A percentile compares a stretch with the other conserved stretches of the same genome.
Evolutionary conservation across 2,888 invertebrate genomes (phyloP).

Genomic region (Ischnus inquisitorius): DNA sequence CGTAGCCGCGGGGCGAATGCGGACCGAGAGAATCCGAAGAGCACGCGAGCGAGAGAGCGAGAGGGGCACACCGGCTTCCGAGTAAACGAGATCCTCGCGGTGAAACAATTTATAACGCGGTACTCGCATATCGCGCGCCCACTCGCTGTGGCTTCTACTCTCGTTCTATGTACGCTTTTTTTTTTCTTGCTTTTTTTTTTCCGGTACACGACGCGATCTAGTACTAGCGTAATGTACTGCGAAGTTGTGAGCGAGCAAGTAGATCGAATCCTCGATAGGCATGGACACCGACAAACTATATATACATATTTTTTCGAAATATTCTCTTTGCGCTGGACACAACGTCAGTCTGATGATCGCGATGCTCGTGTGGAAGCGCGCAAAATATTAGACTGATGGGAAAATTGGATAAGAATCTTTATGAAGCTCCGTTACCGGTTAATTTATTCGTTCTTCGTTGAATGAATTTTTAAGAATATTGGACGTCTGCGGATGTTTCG

Average conservation of each 20-base stretch:
- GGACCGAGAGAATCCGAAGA: constrained; percentile 52
- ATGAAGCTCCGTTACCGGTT: background rate
- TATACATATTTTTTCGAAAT: background rate
- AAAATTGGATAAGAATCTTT: background rate
- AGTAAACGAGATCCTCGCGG: constrained; percentile 70
- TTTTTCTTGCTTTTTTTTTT: constrained; percentile 25
- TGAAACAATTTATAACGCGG: constrained; percentile 70
- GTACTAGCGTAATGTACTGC: constrained; percentile 51
- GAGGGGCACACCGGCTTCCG: constrained; percentile 50
- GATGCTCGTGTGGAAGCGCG: too few relatives aligned
- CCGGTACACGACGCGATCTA: constrained; percentile 31
- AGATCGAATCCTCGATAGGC: constrained; percentile 40
- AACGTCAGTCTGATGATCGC: background rate
- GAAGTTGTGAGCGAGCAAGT: constrained; percentile 51
- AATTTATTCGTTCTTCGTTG: too few relatives aligned
- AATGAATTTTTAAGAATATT: background rate
- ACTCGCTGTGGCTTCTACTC: constrained; percentile 57
- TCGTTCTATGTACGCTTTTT: constrained; percentile 3
- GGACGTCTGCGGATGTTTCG: too few relatives aligned
- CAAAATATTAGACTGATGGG: too few relatives aligned
- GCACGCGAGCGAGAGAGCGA: constrained; percentile 36
- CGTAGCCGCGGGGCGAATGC: constrained; percentile 62
- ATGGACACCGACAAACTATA: background rate
- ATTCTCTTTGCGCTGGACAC: background rate
- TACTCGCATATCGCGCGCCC: constrained; percentile 67